A percentile compares a stretch with the other conserved stretches of the same genome.
These are phyloP conservation scores for Glossosoma conforme DNA, from an alignment of 1,140 invertebrate species.

Conservation along the genomic window DNA sequence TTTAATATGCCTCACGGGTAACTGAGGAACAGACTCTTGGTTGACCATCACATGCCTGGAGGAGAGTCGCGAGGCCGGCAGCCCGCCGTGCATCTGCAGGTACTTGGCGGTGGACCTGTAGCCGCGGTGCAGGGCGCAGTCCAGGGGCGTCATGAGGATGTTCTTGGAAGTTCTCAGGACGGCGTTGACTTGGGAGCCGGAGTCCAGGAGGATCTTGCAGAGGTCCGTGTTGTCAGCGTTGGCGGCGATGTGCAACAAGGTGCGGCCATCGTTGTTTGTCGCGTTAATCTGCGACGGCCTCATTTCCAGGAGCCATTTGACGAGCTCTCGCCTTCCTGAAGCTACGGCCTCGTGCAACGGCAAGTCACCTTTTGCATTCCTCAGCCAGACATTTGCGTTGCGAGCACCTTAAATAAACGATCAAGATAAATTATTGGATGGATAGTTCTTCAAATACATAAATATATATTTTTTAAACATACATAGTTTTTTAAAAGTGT, in stretches of 20 bases:
- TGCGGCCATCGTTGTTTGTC: conserved; percentile 88
- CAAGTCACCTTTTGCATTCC: conserved; percentile 85
- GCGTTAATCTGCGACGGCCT: conserved; percentile 80
- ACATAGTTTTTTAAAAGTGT: no score
- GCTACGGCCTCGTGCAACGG: conserved; percentile 93
- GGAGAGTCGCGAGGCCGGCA: conserved; percentile 65
- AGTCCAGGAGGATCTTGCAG: conserved; percentile 82
- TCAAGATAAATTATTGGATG: conserved; percentile 6
- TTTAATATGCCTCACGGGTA: conserved; percentile 46
- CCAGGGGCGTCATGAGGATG: conserved; percentile 79
- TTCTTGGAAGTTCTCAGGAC: conserved; percentile 79
- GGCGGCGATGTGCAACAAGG: conserved; percentile 90
- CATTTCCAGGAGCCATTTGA: conserved; percentile 80
- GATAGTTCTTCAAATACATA: background rate
- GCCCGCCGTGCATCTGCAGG: conserved; percentile 83
- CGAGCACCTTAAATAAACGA: conserved; percentile 57
- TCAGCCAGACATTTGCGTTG: conserved; percentile 86
- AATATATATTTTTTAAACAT: no score
- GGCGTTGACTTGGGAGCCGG: conserved; percentile 75
- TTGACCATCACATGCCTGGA: conserved; percentile 47
- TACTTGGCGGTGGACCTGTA: conserved; percentile 88
- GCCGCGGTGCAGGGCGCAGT: conserved; percentile 81
- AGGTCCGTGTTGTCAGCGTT: conserved; percentile 91
- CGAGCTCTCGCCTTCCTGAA: conserved; percentile 81
- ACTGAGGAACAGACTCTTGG: conserved; percentile 39